phyloP scores from a whole-genome alignment of 1,140 invertebrate species.

The Neocloeon triangulifer region DNA sequence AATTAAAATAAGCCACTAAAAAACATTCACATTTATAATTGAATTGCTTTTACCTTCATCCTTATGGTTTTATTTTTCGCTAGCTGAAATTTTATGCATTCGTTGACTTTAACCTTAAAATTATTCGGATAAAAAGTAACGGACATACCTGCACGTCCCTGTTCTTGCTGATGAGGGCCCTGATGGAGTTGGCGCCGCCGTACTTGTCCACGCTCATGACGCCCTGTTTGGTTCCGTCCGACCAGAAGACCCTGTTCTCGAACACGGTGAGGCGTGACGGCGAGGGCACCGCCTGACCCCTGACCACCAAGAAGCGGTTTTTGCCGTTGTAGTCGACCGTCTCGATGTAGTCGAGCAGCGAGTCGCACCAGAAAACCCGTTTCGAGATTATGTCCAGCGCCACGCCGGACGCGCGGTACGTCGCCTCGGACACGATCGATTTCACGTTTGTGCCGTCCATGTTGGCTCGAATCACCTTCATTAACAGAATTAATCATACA shows the following conservation, averaged over 20 bases:
- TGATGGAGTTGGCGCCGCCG: constrained; percentile 46
- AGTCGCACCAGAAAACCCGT: constrained; percentile 90
- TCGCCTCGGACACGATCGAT: constrained; percentile 70
- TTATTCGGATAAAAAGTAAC: no score
- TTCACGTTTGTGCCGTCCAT: constrained; percentile 73
- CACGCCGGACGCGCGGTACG: constrained; percentile 73
- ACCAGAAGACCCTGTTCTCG: constrained; percentile 85
- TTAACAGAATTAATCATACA: no score
- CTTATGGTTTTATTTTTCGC: no score
- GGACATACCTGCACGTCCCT: no score
- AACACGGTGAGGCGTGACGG: constrained; percentile 67
- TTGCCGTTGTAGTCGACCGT: constrained; percentile 86
- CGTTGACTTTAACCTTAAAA: no score
- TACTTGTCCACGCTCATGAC: constrained; percentile 83
- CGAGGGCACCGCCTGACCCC: constrained; percentile 68
- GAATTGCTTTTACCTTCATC: no score
- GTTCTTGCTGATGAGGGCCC: constrained; percentile 54
- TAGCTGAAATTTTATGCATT: no score
- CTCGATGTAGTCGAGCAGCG: constrained; percentile 89
- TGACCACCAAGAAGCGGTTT: constrained; percentile 48
- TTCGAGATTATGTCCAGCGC: constrained; percentile 68
- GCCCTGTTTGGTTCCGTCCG: constrained; percentile 86
- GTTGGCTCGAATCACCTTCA: constrained; percentile 55
- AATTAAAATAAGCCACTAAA: no score
- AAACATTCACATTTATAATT: no score